phyloP scores from a whole-genome alignment of 1,140 invertebrate genomes.

The Drosophila santomea region DNA sequence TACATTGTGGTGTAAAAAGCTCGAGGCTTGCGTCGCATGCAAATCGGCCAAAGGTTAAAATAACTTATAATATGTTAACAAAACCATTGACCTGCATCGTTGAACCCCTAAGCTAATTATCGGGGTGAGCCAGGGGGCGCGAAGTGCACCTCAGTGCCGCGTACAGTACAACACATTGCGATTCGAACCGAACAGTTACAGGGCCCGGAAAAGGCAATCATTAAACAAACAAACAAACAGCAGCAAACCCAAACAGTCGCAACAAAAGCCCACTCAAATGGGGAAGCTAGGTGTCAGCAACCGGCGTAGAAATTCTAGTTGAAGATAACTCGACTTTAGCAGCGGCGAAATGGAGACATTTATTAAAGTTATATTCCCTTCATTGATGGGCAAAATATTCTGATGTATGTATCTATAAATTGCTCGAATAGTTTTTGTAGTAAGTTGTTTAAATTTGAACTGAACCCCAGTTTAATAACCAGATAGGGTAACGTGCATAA shows the following conservation, averaged over 20 bases:
- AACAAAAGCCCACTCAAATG: conserved; percentile 1
- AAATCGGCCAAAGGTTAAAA: conserved; percentile 78
- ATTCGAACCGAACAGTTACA: conserved; percentile 12
- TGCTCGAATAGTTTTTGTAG: too few relatives aligned
- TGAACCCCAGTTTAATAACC: too few relatives aligned
- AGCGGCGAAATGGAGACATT: not conserved
- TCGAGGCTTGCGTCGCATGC: conserved; percentile 43
- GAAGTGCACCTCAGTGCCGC: conserved; percentile 44
- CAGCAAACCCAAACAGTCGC: conserved; percentile 4
- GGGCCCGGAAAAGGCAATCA: conserved; percentile 31
- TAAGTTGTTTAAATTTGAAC: too few relatives aligned
- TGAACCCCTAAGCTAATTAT: conserved; percentile 80
- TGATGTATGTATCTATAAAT: too few relatives aligned
- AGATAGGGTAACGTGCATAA: too few relatives aligned
- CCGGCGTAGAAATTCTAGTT: conserved; percentile 1
- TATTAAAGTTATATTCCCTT: not conserved
- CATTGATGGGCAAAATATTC: not conserved
- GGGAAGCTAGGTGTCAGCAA: conserved; percentile 2
- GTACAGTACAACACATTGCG: conserved; percentile 35
- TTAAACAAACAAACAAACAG: conserved; percentile 7
- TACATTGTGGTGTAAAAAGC: conserved; percentile 26
- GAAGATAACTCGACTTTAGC: not conserved
- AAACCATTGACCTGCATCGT: conserved; percentile 77
- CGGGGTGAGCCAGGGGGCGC: conserved; percentile 53
- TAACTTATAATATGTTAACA: conserved; percentile 83